Base-by-base conservation (phyloP, 2,113 vertebrate genomes). In the Prochilodus magdalenae region DNA sequence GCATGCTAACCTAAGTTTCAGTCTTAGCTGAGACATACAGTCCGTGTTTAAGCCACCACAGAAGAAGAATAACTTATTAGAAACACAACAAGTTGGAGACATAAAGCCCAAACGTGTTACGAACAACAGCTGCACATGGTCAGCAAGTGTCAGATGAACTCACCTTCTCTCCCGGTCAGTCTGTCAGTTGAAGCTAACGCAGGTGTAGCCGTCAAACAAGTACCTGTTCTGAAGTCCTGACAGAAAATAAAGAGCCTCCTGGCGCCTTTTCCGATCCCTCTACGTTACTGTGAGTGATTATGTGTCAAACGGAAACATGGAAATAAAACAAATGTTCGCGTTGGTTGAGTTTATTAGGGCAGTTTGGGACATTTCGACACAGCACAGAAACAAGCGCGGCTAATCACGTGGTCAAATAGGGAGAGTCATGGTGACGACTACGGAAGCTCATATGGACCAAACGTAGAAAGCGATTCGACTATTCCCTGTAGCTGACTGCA, bases 351-450 rank as follows among this genome's bases (percentile, higher is more conserved):
- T 40, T 55, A 2, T 66, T 4, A 30, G 57, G 77, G 29, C 47
- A 79, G 69, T 62, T 29, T 76, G 74, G 75, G 65, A 53, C 67
- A 84, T 87, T 60, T 87, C 72, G 66, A 18, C 86, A 83, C 88
- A 86, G 83, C 69, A 30, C 62, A 73, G 65, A 87, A 83, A 24
- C 57, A 15, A n/a, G 10, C 80, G 80, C 69, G 73, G 57, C 49
- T 11, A 27, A 59, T 86, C 86, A 89, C 84, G 85, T 88, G 86
- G 44, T 83, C 73, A 27, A 29, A 15, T 55, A 33, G 62, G 27
- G 1, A 71, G 73, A 57, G 81, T 87, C 83, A 84, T 87, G 76
- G 89, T 91, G 92, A 90, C 87, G 22, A 88, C 16, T 89, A 93
- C 93, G 92, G 92, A 69, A 85, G 24, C n/a, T n/a, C 57, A 60